Evolutionary conservation across 2,113 vertebrate genomes (phyloP), one percentile per base, ranked within the genome.

Genomic region (Lycocorax pyrrhopterus): DNA sequence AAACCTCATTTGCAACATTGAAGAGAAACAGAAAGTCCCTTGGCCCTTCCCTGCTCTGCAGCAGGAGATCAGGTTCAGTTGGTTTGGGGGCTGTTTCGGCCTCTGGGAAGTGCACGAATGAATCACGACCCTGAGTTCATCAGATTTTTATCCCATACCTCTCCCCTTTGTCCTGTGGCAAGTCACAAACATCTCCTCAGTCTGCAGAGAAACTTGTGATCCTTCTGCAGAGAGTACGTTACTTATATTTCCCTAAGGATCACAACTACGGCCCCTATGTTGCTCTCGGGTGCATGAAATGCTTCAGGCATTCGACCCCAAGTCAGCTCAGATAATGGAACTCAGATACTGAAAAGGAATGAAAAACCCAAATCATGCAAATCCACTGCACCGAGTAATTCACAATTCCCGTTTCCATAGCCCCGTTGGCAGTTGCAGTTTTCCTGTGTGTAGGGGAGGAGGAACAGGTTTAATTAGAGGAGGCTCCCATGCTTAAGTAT

Each of bases 301-400:
- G 83, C 88, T 93, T 85, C 51, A 84, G 91, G 87, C 87, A 10
- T 60, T 92, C 4, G 10, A 96, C 87, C 93, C 63, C 75, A 59
- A 92, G 83, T 86, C 85, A 94, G 79, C 88, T 94, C 66, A 75
- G 93, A 90, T 91, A 96, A 94, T 91, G 78, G 72, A 96, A 91
- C 72, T 95, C 59, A 47, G 93, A 96, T 86, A 91, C 25, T 91
- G 84, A 85, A 87, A 72, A 74, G 74, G 74, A 94, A 83, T 35
- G 67, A 72, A 80, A 94, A 89, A 3, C 69, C n/a, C 89, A 94
- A 94, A 94, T 92, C 87, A 92, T 77, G 90, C 88, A 88, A 92
- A 93, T 83, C 25, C n/a, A 49, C 37, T 14, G 52, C 74, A 89
- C 22, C 0, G 4, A 79, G 89, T 39, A 88, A 96, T 85, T 95